phyloP scores from a whole-genome alignment of 1,140 invertebrate genomes.

The Eriosoma lanigerum region DNA sequence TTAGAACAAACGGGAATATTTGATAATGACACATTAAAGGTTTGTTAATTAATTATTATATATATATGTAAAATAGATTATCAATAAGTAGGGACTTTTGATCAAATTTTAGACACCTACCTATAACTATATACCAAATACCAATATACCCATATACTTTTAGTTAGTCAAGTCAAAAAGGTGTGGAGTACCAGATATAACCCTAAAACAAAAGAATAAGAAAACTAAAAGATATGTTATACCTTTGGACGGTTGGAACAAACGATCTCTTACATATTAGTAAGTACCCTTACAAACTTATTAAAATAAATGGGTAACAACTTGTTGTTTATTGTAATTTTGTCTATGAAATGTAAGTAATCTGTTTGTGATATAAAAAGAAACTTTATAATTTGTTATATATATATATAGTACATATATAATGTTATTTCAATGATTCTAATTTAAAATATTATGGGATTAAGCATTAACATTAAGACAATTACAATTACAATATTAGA shows the following conservation, averaged over 20 bases:
- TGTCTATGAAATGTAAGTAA: no score
- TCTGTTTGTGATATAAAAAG: no score
- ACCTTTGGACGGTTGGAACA: slow-evolving; percentile 42
- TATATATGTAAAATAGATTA: background rate
- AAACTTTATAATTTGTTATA: no score
- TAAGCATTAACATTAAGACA: no score
- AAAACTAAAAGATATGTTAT: slow-evolving; percentile 14
- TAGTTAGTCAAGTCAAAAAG: slow-evolving; percentile 66
- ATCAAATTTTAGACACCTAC: background rate
- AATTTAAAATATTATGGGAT: no score
- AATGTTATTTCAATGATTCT: no score
- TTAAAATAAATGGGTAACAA: no score
- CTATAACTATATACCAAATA: background rate
- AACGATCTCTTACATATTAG: slow-evolving; percentile 44
- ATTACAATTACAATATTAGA: no score
- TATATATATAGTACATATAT: no score
- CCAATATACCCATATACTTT: slow-evolving; percentile 18
- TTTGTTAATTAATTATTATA: slow-evolving; percentile 53
- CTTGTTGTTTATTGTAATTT: no score
- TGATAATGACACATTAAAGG: slow-evolving; percentile 65
- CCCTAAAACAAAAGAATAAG: slow-evolving; percentile 54
- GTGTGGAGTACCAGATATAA: slow-evolving; percentile 69
- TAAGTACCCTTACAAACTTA: slow-evolving; percentile 13
- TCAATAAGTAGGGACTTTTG: background rate
- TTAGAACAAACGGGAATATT: slow-evolving; percentile 66